Evolutionary conservation across 1,140 invertebrate species (phyloP), one percentile per base, ranked within the genome.

Genomic region (Physella acuta): DNA sequence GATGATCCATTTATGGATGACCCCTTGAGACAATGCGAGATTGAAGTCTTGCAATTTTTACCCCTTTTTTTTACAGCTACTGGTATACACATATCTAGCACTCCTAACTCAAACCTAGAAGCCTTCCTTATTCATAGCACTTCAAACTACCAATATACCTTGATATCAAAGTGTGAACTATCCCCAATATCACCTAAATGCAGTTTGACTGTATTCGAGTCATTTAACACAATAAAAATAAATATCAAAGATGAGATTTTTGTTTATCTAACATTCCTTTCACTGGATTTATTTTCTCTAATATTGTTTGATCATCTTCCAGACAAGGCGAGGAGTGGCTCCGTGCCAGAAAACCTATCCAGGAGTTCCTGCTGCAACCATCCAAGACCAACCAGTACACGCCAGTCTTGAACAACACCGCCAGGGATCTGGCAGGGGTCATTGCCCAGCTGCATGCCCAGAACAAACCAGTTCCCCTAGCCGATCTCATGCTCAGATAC

Each of bases 301-400:
- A 14, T 44, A 44, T 44, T 44, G 20, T 44, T 44, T 44, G 39
- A 11, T 44, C 20, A 44, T 20, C 39, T 3, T 37, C 20, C 33
- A 70, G 68, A 28, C 49, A 61, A 37, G 68, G 68, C 0, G 49
- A 62, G 24, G 59, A 62, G 20, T 70, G 68, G 68, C 24, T 28
- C 28, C n/a, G 36, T 14, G 14, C 63, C 8, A 26, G 68, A 3
- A 44, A 44, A 30, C 59, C 68, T 28, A 33, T 70, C n/a, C 68
- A 70, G 33, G 60, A 52, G n/a, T 33, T 49, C 4, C 2, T 58
- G 30, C 14, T 63, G n/a, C 39, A 55, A 24, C 68, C 59, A 0
- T 17, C 58, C 39, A 55, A 60, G 37, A 39, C 53, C 39, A n/a
- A 34, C n/a, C 58, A 36, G 59, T 70, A 70, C 39, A 51, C 63